These are phyloP conservation scores for Drosophila murphyi DNA, from an alignment of 1,140 invertebrate species.

Conservation along the genomic window DNA sequence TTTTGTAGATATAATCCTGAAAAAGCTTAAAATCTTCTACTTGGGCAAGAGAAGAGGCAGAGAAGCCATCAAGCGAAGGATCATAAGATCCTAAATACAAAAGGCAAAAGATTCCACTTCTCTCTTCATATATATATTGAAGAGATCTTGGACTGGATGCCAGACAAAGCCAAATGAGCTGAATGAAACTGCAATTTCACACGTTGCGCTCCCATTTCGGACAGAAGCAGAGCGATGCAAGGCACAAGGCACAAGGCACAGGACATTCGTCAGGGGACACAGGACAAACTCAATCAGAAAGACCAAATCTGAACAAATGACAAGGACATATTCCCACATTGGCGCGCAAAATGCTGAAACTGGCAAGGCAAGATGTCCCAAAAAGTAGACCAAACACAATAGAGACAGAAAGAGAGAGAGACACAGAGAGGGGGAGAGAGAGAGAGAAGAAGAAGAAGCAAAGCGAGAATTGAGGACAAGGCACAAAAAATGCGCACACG, in stretches of 20 bases:
- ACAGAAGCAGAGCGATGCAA: slow-evolving; percentile 10
- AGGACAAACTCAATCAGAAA: slow-evolving; percentile 3
- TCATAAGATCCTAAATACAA: too few relatives aligned
- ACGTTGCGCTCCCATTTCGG: slow-evolving; percentile 26
- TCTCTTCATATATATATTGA: too few relatives aligned
- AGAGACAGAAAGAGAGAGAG: slow-evolving; percentile 20
- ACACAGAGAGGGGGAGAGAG: slow-evolving; percentile 19
- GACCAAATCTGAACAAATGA: neutral
- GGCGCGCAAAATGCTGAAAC: slow-evolving; percentile 48
- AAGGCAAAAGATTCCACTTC: too few relatives aligned
- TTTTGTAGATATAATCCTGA: too few relatives aligned
- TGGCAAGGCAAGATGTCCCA: slow-evolving; percentile 43
- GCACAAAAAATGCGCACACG: slow-evolving; percentile 53
- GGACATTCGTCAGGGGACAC: neutral
- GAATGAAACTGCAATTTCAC: slow-evolving; percentile 25
- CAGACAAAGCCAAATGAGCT: neutral
- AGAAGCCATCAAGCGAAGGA: too few relatives aligned
- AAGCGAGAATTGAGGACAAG: neutral
- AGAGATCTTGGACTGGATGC: neutral
- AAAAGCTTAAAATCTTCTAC: too few relatives aligned
- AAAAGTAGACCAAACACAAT: slow-evolving; percentile 9
- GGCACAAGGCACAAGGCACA: slow-evolving; percentile 3
- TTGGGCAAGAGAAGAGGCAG: too few relatives aligned
- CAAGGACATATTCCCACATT: slow-evolving; percentile 30
- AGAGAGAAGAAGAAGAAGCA: neutral